Evolutionary conservation across 2,888 invertebrate species (phyloP), one percentile per base, ranked within the genome.

Genomic region (Netelia melanura): DNA sequence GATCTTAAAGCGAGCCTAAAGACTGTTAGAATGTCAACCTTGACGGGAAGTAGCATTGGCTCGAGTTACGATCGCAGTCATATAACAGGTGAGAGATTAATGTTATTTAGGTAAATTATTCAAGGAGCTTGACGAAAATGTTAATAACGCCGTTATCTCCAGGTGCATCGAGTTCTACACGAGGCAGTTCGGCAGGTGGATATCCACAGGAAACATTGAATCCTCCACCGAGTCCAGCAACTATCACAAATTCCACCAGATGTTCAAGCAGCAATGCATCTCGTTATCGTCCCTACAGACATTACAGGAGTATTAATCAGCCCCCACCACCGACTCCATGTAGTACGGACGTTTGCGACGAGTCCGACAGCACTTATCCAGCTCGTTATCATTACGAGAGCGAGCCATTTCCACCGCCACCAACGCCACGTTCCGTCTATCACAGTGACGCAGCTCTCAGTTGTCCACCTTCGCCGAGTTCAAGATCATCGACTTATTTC

Each of bases 301-400:
- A 97, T 94, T 97, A 97, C 93, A 92, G 96, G 88, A 95, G 96
- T 87, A 97, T 97, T 86, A 97, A 96, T 94, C 97, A 97, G 93
- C 97, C 98, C 0, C 98, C 98, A 8, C 98, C 98, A 38, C 98
- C 98, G 11, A 98, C 98, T 25, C 98, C 98, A 0, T 98, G 98
- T 92, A 98, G 98, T 88, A 98, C 98, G 52, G 98, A 98, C 89
- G 97, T 98, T 87, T 98, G 98, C 90, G 98, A 98, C 93, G 98
- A 98, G 93, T 97, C 97, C 30, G 98, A 98, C 91, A 96, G 96
- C 81, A 96, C 96, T 91, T 96, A 96, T 89, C 95, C 96, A 11
- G 94, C 95, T 58, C 95, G 95, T 83, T 95, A 94, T 87, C 94
- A 96, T 84, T 95, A 95, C 88, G 95, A 95, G 86, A 96, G 96